These are phyloP conservation scores for Pelosia muscerda DNA, from an alignment of 2,888 invertebrate species.

Conservation along the genomic window DNA sequence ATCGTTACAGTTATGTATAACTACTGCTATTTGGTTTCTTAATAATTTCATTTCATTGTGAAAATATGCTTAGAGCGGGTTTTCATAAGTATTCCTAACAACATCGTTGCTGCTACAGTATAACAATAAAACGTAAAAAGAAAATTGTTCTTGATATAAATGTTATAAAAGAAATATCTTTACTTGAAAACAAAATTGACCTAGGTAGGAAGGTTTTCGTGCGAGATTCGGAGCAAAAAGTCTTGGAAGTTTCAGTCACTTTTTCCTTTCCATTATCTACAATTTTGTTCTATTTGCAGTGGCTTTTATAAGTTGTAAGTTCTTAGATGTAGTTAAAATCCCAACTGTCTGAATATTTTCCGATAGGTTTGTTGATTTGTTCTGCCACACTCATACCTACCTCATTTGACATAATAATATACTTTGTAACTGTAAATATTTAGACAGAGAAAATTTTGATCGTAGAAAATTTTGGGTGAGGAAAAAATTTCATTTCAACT, in stretches of 20 bases:
- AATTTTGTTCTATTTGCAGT: conserved; percentile 45
- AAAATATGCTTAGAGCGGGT: background rate
- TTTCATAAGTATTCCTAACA: background rate
- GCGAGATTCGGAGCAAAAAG: conserved; percentile 33
- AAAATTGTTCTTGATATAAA: conserved; percentile 21
- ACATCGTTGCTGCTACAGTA: background rate
- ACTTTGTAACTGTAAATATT: background rate
- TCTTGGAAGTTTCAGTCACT: conserved; percentile 44
- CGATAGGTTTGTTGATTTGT: conserved; percentile 14
- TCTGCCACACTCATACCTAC: background rate
- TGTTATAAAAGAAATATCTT: conserved; percentile 17
- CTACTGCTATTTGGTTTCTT: conserved; percentile 14
- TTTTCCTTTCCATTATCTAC: conserved; percentile 37
- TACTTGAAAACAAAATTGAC: conserved; percentile 31
- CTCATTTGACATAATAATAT: background rate
- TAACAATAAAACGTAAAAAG: background rate
- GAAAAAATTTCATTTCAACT: too few relatives aligned
- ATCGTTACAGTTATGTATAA: too few relatives aligned
- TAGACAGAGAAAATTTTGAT: too few relatives aligned
- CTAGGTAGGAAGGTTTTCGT: conserved; percentile 23
- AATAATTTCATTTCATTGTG: too few relatives aligned
- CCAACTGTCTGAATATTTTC: conserved; percentile 42
- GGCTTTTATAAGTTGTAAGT: conserved; percentile 40
- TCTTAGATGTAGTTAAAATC: conserved; percentile 46
- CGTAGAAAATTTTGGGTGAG: too few relatives aligned